A percentile compares a stretch with the other conserved stretches of the same genome.
phyloP scores from a whole-genome alignment of 2,888 invertebrate genomes.

The Orthosia gracilis region DNA sequence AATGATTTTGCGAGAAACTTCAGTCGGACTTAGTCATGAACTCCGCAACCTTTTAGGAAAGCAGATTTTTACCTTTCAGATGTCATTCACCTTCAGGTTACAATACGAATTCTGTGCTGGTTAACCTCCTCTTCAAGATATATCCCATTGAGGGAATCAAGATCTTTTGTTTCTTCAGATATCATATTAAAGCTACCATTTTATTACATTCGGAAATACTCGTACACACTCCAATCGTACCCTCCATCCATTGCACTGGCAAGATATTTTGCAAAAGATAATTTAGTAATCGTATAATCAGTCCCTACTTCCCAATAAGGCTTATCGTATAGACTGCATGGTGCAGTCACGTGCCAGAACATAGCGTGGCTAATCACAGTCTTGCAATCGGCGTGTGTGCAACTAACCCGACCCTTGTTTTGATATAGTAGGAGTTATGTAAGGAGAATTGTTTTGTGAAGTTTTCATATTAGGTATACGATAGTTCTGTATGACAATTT shows the following conservation, averaged over 20 bases:
- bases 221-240: background rate
- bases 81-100: background rate
- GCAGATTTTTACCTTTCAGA: background rate
- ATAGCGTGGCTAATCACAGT: conserved; percentile 41
- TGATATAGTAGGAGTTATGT: conserved; percentile 19
- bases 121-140: background rate
- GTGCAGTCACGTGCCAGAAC: conserved; percentile 52
- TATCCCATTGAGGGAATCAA: background rate
- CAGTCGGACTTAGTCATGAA: background rate
- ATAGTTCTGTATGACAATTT: background rate
- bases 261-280: conserved; percentile 43
- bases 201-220: conserved; percentile 12
- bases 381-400: conserved; percentile 38
- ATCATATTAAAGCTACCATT: conserved; percentile 3
- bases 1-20: conserved; percentile 14
- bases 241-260: background rate
- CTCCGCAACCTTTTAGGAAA: conserved; percentile 12
- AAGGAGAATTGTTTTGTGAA: conserved; percentile 11
- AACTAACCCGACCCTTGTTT: conserved; percentile 27
- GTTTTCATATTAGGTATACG: background rate
- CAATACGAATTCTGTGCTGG: background rate
- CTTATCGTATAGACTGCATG: conserved; percentile 35
- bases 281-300: conserved; percentile 49
- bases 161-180: no score
- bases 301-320: conserved; percentile 45